phyloP scores from a whole-genome alignment of 2,888 invertebrate species.

The Miltochrista miniata region DNA sequence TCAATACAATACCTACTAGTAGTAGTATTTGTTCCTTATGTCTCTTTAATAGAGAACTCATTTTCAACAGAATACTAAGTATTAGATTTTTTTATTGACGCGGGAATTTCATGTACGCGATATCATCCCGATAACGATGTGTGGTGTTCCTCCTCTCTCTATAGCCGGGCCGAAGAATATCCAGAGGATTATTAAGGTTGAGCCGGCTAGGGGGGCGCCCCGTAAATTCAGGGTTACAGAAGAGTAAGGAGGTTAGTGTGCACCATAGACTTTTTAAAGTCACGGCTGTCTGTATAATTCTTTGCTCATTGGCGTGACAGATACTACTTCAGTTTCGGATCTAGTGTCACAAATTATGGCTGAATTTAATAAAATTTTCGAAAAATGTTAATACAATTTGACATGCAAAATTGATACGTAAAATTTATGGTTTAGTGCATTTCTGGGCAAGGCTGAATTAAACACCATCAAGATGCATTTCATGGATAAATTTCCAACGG shows the following conservation, averaged over 20 bases:
- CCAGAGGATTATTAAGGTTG: too few relatives aligned
- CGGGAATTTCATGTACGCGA: too few relatives aligned
- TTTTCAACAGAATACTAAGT: too few relatives aligned
- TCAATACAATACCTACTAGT: too few relatives aligned
- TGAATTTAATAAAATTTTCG: not conserved
- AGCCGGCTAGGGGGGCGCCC: too few relatives aligned
- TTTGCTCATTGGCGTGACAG: not conserved
- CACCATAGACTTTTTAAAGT: not conserved
- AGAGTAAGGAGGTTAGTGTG: not conserved
- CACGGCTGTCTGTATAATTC: not conserved
- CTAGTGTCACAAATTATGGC: not conserved
- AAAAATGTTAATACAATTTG: slow-evolving; percentile 1
- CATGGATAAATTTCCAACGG: slow-evolving; percentile 62
- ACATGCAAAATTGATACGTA: slow-evolving; percentile 2
- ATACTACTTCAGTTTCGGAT: not conserved
- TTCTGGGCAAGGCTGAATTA: slow-evolving; percentile 1
- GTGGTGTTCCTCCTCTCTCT: too few relatives aligned
- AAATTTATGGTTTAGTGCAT: not conserved
- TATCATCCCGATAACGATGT: too few relatives aligned
- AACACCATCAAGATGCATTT: slow-evolving; percentile 43
- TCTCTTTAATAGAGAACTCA: too few relatives aligned
- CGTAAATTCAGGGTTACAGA: too few relatives aligned
- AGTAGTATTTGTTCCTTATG: too few relatives aligned
- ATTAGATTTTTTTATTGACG: too few relatives aligned
- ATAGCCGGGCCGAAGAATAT: too few relatives aligned